Percentiles rank a stretch among this genome's conserved stretches.
Conservation (phyloP, 2,797 vertebrate species). For the Amazona ochrocephala region DNA sequence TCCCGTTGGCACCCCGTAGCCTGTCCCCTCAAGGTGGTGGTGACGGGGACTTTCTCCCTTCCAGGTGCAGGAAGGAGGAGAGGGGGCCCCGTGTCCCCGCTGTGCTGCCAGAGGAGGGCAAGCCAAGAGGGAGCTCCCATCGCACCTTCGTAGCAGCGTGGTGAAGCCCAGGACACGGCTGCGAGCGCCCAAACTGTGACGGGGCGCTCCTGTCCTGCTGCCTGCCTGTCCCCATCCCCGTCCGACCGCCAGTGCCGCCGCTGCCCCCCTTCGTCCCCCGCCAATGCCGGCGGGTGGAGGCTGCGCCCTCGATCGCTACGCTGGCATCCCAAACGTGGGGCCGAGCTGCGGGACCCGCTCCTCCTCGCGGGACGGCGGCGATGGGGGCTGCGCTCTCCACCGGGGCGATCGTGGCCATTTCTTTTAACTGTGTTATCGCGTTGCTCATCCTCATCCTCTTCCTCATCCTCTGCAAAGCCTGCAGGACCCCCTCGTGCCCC, state of each 20-base stretch:
- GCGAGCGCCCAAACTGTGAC: too few relatives aligned
- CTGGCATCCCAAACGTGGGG: background rate
- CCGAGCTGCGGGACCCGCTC: accelerated
- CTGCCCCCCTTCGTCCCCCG: too few relatives aligned
- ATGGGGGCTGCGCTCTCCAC: slow-evolving; percentile 82
- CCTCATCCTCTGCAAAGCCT: slow-evolving; percentile 82
- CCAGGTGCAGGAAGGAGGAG: background rate
- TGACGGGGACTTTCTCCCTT: background rate
- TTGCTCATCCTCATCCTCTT: slow-evolving; percentile 79
- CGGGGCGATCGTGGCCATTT: slow-evolving; percentile 79
- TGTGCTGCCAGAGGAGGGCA: too few relatives aligned
- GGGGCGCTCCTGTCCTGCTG: too few relatives aligned
- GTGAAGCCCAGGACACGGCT: too few relatives aligned
- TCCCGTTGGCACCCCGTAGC: accelerated
- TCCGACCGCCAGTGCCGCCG: too few relatives aligned
- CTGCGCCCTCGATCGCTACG: background rate
- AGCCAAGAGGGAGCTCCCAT: too few relatives aligned
- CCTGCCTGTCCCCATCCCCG: too few relatives aligned
- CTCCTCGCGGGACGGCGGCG: background rate
- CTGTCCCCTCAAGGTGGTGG: accelerated
- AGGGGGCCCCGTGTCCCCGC: too few relatives aligned
- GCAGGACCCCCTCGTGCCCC: slow-evolving; percentile 80
- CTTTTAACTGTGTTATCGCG: slow-evolving; percentile 79
- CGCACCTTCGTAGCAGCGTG: too few relatives aligned
- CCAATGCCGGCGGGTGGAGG: too few relatives aligned